Evolutionary conservation across 2,888 invertebrate genomes (phyloP), one percentile per base, ranked within the genome.

Genomic region (Congeria kusceri): DNA sequence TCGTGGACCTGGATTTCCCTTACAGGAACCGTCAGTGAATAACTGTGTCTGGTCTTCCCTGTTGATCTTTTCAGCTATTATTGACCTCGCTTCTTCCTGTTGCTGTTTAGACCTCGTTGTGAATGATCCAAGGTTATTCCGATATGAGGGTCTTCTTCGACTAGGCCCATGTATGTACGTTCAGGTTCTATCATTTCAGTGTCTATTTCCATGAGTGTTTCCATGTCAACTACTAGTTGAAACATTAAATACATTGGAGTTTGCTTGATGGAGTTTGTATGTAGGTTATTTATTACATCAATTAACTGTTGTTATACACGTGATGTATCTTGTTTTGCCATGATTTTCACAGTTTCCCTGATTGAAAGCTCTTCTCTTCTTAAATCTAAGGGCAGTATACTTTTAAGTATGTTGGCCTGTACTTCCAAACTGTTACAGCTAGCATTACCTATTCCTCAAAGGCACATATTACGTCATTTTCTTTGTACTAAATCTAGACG

Each of bases 11-110:
- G 72, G 65, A 47, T 72, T 58, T 5, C 29, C 61, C 13, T 25
- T 47, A 25, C 70, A 70, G 11, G 62, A 62, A 3, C 70, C 70
- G 39, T 62, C 70, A 9, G 63, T 70, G 25, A 70, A 70, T 29
- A 23, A 49, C 62, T 28, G 70, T 70, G 49, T 25, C n/a, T 13
- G 11, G 11, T 25, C 39, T 9, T 28, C 49, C 3, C 29, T 20
- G 18, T 18, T 25, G 7, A 67, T 15, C 5, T 47, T 39, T 11
- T 47, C 3, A n/a, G 7, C 15, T n/a, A 70, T 63, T 1, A 63
- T 1, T 39, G 29, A 13, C 25, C 39, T 62, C 7, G 62, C 20
- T 2, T 20, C 18, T 49, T 53, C 25, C 39, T 62, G 49, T 39
- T 64, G 64, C 32, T 27, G 47, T 23, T 29, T n/a, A 27, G 32